Evolutionary conservation across 2,113 vertebrate genomes (phyloP).

Genomic region (Philantomba maxwellii): DNA sequence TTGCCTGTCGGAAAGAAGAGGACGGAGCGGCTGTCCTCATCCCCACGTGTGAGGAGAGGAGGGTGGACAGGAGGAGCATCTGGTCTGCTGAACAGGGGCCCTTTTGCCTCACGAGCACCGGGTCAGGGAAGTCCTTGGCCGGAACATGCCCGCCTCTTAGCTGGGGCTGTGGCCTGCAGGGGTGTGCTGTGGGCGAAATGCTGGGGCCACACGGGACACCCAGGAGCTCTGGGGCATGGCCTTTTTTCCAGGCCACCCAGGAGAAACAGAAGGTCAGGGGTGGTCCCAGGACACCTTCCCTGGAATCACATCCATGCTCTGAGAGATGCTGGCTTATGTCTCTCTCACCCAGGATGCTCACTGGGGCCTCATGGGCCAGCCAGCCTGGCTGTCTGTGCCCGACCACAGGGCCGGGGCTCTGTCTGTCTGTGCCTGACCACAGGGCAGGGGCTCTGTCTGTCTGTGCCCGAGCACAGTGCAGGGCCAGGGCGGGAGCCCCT

Average conservation of each 20-base stretch:
- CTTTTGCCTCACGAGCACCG: not conserved
- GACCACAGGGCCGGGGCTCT: not conserved
- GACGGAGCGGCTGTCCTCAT: not conserved
- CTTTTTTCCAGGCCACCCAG: not conserved
- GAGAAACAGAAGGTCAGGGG: not conserved
- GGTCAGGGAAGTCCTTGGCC: not conserved
- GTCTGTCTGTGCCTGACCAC: rapidly evolving
- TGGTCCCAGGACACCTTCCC: not conserved
- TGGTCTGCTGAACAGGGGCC: not conserved
- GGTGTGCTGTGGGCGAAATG: rapidly evolving
- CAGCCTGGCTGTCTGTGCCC: too few relatives aligned
- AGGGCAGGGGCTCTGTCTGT: too few relatives aligned
- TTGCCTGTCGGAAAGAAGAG: not conserved
- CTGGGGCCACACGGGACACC: not conserved
- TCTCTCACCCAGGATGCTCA: not conserved
- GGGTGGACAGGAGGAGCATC: not conserved
- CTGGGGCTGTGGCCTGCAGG: not conserved
- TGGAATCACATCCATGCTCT: not conserved
- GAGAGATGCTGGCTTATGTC: not conserved
- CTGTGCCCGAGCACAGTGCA: too few relatives aligned
- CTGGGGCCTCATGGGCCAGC: not conserved
- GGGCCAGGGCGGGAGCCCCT: not conserved
- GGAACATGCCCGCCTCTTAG: not conserved
- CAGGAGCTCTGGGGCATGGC: not conserved
- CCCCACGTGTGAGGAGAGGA: not conserved